Base-by-base conservation (phyloP, 2,113 vertebrate species). In the Indicator maculatus region DNA sequence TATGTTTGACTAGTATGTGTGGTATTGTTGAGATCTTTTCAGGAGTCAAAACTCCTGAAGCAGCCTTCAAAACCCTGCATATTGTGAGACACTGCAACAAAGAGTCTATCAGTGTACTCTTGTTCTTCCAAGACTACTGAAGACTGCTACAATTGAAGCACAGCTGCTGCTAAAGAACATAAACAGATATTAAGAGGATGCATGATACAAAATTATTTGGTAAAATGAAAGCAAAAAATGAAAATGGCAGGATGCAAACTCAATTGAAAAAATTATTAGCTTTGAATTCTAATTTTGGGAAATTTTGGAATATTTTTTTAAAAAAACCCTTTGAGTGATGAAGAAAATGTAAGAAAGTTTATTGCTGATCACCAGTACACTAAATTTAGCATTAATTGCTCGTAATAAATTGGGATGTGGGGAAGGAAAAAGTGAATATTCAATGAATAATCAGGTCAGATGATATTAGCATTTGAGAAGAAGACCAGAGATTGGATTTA, bases 391-490 rank as follows among this genome's bases (percentile, higher is more conserved):
- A 33, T 26, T 70, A 2, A 27, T 70, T 88, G 4, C 13, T 41
- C 70, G 17, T 11, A 30, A 39, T 5, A 45, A n/a, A 64, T 36
- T 3, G 1, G 4, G 1, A 2, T 19, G 2, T 16, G 9, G 12
- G 12, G 3, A 76, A 59, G 4, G 41, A 4, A 71, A 36, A 63
- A 86, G 36, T 8, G 36, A 36, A 36, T 36, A 36, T 36, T 36
- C 36, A 36, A 36, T 36, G 36, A 36, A 36, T 36, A 36, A 36
- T 36, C 36, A 36, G 36, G 36, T 36, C 36, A 36, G 36, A 36
- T 36, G 36, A 36, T 36, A 36, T 36, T 36, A 36, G 36, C 36
- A 36, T 36, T 36, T 36, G 36, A 36, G 36, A 36, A 36, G 36
- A 36, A 36, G 36, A 36, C 36, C 36, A 36, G 36, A 36, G 36